These are phyloP conservation scores for Vesta saturnalis DNA, from an alignment of 2,888 invertebrate species.

Conservation along the genomic window DNA sequence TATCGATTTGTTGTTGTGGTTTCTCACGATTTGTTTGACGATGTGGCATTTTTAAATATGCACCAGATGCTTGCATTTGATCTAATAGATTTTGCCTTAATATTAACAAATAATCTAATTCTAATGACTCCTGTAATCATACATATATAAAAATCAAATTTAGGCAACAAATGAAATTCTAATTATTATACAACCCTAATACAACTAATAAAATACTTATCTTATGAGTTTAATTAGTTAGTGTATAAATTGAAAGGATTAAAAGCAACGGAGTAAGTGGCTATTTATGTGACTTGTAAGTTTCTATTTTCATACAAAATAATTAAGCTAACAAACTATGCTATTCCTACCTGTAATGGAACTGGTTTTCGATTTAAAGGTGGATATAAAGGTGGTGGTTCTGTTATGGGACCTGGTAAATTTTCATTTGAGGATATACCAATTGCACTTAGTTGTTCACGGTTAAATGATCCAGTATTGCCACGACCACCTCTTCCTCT, in stretches of 20 bases:
- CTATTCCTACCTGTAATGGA: conserved; percentile 53
- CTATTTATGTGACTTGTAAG: no score
- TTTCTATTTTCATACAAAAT: no score
- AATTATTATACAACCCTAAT: no score
- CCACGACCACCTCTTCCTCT: conserved; percentile 63
- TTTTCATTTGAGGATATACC: conserved; percentile 67
- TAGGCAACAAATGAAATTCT: conserved; percentile 10
- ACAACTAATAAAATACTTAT: no score
- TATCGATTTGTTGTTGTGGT: conserved; percentile 69
- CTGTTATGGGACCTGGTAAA: conserved; percentile 56
- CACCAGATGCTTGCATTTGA: conserved; percentile 74
- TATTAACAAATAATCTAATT: conserved; percentile 75
- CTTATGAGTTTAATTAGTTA: no score
- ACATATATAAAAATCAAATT: neutral
- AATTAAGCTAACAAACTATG: no score
- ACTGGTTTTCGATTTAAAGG: conserved; percentile 56
- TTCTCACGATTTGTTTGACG: no score
- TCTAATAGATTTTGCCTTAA: conserved; percentile 79
- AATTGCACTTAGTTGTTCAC: conserved; percentile 68
- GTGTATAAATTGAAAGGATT: no score
- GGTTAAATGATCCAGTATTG: conserved; percentile 63
- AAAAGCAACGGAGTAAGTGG: no score
- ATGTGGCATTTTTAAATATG: conserved; percentile 66
- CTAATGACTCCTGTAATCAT: conserved; percentile 54
- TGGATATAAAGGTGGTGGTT: conserved; percentile 59